Conservation (phyloP, 2,888 invertebrate species). For the Tubulanus polymorphus region DNA sequence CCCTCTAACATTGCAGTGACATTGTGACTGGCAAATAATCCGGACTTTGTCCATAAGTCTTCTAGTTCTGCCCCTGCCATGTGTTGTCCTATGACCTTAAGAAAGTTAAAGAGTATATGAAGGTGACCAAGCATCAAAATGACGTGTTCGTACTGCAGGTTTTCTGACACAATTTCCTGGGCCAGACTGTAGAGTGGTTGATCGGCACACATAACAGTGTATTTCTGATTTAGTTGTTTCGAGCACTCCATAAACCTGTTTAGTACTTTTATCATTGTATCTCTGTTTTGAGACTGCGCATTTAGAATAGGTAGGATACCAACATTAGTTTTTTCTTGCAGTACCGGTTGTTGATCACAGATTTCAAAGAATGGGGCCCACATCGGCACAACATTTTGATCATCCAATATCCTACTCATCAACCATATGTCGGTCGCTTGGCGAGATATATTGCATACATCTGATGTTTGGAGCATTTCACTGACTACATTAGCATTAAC, state of each 20-base stretch:
- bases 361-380: no score
- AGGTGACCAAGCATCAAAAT: conserved; percentile 9
- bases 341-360: no score
- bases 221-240: not conserved
- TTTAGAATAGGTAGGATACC: conserved; percentile 11
- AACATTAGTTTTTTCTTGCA: not conserved
- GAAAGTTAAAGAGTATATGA: conserved; percentile 14
- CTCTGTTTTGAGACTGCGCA: conserved; percentile 13
- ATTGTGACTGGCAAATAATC: not conserved
- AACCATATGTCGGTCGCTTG: no score
- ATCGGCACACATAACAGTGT: conserved; percentile 5
- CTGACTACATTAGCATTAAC: no score
- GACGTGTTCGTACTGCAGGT: not conserved
- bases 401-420: no score
- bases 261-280: conserved; percentile 12
- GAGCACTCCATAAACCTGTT: not conserved
- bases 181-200: conserved; percentile 8
- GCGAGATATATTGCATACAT: no score
- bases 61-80: not conserved
- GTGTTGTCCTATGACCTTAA: conserved; percentile 11
- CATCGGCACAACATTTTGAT: no score
- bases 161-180: conserved; percentile 5
- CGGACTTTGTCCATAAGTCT: not conserved
- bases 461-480: no score
- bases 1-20: not conserved